Evolutionary conservation across 2,888 invertebrate species (phyloP).

Genomic region (Alviniconcha strummeri): DNA sequence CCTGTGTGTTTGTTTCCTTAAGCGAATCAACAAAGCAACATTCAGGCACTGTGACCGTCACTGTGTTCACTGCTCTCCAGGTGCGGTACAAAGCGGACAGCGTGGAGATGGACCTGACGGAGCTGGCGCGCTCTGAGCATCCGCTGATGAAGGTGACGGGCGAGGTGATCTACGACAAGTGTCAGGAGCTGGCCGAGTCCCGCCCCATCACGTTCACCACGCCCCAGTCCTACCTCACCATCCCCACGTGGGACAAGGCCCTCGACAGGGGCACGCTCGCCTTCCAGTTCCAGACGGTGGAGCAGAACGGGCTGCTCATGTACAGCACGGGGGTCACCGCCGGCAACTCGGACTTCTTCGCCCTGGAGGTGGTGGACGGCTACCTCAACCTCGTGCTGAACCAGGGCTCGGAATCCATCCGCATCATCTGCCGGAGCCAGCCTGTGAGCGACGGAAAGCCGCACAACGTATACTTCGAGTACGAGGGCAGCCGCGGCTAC

Average conservation of each 20-base stretch:
- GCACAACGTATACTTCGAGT: constrained; percentile 91
- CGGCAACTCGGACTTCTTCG: constrained; percentile 85
- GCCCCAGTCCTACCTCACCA: constrained; percentile 81
- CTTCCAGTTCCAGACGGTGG: constrained; percentile 95
- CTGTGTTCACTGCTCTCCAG: constrained; percentile 75
- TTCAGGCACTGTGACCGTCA: too few species aligned
- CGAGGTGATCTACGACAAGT: constrained; percentile 79
- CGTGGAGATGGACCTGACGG: constrained; percentile 89
- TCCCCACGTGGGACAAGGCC: constrained; percentile 88
- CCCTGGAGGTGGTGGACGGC: constrained; percentile 94
- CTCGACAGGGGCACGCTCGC: constrained; percentile 86
- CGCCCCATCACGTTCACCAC: constrained; percentile 95
- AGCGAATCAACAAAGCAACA: too few species aligned
- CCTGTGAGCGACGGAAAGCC: constrained; percentile 91
- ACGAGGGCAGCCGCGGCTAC: constrained; percentile 87
- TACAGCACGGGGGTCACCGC: constrained; percentile 88
- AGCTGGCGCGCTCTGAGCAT: constrained; percentile 88
- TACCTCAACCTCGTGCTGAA: constrained; percentile 94
- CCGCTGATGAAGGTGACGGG: constrained; percentile 89
- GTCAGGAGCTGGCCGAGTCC: constrained; percentile 65
- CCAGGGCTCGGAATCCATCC: constrained; percentile 90
- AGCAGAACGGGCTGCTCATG: constrained; percentile 93
- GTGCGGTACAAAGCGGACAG: constrained; percentile 95
- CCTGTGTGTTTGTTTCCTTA: too few species aligned
- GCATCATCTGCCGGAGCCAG: constrained; percentile 81